Evolutionary conservation across 2,888 invertebrate genomes (phyloP).

Genomic region (Drosophila yooni): DNA sequence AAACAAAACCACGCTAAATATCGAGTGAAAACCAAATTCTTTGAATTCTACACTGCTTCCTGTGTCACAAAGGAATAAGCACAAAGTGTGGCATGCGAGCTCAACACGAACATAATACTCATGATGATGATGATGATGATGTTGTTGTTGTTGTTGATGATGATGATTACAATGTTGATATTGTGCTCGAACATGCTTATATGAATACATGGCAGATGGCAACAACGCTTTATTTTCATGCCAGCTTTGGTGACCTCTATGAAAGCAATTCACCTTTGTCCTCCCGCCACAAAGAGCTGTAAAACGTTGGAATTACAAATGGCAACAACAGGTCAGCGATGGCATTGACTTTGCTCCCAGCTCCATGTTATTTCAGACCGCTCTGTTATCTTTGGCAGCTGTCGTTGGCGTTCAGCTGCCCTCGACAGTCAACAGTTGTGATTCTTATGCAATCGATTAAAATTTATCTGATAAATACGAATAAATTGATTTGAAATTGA

Average conservation of each 20-base stretch:
- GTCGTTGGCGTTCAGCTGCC: neutral
- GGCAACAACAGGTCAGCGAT: conserved; percentile 29
- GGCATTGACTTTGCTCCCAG: neutral
- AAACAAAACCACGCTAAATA: neutral
- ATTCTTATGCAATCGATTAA: conserved; percentile 29
- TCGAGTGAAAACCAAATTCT: conserved; percentile 35
- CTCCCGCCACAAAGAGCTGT: conserved; percentile 41
- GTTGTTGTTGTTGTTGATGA: conserved; percentile 1
- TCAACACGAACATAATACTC: conserved; percentile 26
- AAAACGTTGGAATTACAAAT: conserved; percentile 18
- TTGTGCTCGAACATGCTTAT: conserved; percentile 13
- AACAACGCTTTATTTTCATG: conserved; percentile 19
- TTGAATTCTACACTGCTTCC: conserved; percentile 39
- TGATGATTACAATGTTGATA: conserved; percentile 34
- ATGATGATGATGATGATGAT: conserved; percentile 11
- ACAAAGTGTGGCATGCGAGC: conserved; percentile 26
- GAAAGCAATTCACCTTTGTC: conserved; percentile 42
- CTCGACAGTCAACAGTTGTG: conserved; percentile 28
- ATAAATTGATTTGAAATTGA: conserved; percentile 21
- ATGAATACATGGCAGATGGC: conserved; percentile 11
- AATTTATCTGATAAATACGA: conserved; percentile 12
- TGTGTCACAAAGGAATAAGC: conserved; percentile 35
- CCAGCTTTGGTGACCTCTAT: conserved; percentile 53
- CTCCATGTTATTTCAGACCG: neutral
- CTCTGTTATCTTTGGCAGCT: conserved; percentile 6